phyloP scores from a whole-genome alignment of 2,113 vertebrate species.

The Condylura cristata region DNA sequence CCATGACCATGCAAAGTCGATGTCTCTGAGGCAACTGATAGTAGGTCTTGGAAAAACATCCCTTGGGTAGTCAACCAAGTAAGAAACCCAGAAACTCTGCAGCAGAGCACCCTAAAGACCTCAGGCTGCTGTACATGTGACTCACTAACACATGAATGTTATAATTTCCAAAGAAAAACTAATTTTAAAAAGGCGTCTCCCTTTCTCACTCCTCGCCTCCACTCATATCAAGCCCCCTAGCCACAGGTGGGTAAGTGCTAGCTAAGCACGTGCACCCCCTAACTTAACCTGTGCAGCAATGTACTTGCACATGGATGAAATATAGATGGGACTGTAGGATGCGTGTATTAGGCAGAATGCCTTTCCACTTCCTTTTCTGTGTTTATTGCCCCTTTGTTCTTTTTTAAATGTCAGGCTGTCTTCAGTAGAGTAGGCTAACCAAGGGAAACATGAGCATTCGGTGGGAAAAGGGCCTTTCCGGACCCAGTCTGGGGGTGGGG shows the following conservation, averaged over 20 bases:
- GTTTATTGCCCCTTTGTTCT: constrained; percentile 45
- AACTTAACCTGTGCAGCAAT: background rate
- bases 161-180: constrained; percentile 25
- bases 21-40: background rate
- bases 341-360: background rate
- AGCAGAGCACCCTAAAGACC: background rate
- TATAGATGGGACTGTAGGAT: background rate
- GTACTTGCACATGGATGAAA: background rate
- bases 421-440: background rate
- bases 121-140: background rate
- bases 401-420: constrained; percentile 46
- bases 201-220: background rate
- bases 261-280: background rate
- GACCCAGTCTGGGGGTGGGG: background rate
- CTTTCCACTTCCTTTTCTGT: constrained; percentile 13
- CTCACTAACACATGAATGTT: background rate
- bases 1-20: background rate
- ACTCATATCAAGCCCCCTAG: background rate
- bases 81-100: background rate
- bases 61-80: background rate
- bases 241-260: no score
- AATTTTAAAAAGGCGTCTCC: background rate
- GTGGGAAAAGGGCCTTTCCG: background rate
- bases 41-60: background rate
- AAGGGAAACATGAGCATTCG: background rate